phyloP scores from a whole-genome alignment of 2,888 invertebrate genomes.

The Papilio demoleus region DNA sequence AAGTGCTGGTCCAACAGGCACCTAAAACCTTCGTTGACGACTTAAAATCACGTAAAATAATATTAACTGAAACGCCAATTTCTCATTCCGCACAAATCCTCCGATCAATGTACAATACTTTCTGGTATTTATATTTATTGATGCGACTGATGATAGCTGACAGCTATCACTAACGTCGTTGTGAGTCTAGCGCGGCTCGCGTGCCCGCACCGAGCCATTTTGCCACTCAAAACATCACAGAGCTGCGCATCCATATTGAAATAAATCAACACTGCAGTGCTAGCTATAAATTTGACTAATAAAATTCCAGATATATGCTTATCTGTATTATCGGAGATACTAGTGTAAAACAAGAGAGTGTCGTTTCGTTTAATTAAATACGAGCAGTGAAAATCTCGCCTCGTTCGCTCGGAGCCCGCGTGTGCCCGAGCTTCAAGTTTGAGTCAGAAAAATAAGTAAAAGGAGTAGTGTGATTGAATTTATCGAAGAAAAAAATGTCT shows the following conservation, averaged over 20 bases:
- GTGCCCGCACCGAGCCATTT: neutral
- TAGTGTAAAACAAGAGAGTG: neutral
- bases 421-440: too few relatives aligned
- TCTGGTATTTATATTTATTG: conserved; percentile 16
- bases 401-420: neutral
- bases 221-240: conserved; percentile 1
- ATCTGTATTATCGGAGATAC: neutral
- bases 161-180: conserved; percentile 13
- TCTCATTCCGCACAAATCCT: neutral
- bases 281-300: neutral
- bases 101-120: neutral
- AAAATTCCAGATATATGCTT: neutral
- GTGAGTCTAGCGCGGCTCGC: conserved; percentile 19
- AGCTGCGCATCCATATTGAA: conserved; percentile 6
- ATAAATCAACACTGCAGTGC: neutral
- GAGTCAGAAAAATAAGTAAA: neutral
- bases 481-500: conserved; percentile 8
- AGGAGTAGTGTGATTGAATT: conserved; percentile 15
- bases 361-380: conserved; percentile 3
- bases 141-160: conserved; percentile 7
- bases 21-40: neutral
- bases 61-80: neutral
- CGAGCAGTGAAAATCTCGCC: neutral
- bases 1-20: too few relatives aligned
- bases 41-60: neutral